These are phyloP conservation scores for Lanius collurio DNA, from an alignment of 2,113 vertebrate species.

Conservation along the genomic window DNA sequence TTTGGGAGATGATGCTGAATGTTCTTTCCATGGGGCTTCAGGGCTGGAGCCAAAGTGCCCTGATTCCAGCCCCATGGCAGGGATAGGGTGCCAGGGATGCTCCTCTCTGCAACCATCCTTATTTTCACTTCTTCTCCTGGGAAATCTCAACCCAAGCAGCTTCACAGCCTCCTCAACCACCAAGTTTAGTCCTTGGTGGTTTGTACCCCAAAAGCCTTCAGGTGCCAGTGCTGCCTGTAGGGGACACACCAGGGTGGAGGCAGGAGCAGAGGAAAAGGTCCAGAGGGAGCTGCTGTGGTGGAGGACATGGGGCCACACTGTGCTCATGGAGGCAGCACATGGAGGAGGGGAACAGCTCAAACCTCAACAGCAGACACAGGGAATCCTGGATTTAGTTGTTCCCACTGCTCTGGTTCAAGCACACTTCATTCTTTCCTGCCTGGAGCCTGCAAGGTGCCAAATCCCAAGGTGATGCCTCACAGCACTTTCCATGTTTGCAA, in stretches of 20 bases:
- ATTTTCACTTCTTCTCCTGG: fast-evolving
- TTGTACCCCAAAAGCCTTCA: background rate
- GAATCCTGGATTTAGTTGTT: background rate
- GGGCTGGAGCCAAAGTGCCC: background rate
- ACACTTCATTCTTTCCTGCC: background rate
- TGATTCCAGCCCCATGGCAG: fast-evolving
- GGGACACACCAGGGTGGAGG: background rate
- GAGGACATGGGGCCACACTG: background rate
- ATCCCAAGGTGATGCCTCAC: fast-evolving
- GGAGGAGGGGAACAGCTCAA: background rate
- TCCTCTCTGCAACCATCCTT: background rate
- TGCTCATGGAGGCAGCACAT: fast-evolving
- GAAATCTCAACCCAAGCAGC: background rate
- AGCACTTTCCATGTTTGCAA: background rate
- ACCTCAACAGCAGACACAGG: fast-evolving
- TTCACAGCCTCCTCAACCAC: background rate
- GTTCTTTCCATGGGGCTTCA: background rate
- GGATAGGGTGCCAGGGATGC: background rate
- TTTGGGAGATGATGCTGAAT: background rate
- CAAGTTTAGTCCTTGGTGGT: background rate
- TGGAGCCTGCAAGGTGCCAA: background rate
- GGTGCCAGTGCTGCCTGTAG: background rate
- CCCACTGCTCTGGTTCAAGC: background rate
- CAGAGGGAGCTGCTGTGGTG: background rate
- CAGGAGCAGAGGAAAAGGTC: fast-evolving